These are phyloP conservation scores for Calcarius ornatus DNA, from an alignment of 2,113 vertebrate species.

Conservation along the genomic window DNA sequence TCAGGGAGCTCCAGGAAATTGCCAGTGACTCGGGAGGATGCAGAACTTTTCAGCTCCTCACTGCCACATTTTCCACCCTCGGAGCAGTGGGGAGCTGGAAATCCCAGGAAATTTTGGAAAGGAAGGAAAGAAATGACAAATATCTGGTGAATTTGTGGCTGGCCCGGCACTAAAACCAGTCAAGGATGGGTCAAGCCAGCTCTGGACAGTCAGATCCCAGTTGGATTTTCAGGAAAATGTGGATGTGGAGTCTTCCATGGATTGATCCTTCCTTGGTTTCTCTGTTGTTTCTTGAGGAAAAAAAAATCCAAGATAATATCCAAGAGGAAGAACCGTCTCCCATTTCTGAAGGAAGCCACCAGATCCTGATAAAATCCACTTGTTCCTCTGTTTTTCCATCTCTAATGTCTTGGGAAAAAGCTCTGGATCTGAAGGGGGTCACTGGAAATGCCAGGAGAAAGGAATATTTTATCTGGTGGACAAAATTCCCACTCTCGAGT, in stretches of 20 bases:
- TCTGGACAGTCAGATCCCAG: background rate
- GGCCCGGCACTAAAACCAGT: background rate
- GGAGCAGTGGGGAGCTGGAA: accelerated
- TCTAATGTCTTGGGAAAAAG: background rate
- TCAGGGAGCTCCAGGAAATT: background rate
- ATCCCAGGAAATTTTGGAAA: background rate
- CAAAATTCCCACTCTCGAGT: background rate
- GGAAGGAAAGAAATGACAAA: background rate
- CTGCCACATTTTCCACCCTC: background rate
- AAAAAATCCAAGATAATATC: background rate
- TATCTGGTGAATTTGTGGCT: background rate
- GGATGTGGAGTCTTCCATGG: background rate
- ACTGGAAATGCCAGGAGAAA: background rate
- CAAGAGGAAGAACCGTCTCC: background rate
- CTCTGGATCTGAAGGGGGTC: background rate
- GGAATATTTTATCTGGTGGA: background rate
- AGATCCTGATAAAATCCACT: background rate
- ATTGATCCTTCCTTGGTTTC: background rate
- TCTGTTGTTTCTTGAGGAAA: background rate
- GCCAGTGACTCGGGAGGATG: background rate
- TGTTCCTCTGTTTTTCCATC: background rate
- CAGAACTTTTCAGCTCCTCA: background rate
- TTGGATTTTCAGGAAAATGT: background rate
- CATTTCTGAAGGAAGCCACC: accelerated
- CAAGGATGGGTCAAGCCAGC: background rate